These are phyloP conservation scores for Epinephelus fuscoguttatus DNA, from an alignment of 2,113 vertebrate genomes.

Conservation along the genomic window DNA sequence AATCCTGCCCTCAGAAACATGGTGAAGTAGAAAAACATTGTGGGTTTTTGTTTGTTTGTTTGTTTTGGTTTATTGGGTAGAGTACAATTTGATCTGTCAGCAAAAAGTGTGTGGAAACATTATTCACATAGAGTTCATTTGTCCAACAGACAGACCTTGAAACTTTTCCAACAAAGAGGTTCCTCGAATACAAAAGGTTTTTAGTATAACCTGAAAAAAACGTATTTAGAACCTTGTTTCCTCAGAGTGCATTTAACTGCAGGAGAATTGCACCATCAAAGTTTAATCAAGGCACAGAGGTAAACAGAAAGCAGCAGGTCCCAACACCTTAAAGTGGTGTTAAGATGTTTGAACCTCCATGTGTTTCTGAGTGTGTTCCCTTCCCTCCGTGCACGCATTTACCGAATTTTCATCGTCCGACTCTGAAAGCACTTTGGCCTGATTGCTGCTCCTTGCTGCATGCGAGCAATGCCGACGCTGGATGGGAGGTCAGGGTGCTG, in stretches of 20 bases:
- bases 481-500: constrained; percentile 44
- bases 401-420: constrained; percentile 39
- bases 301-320: constrained; percentile 36
- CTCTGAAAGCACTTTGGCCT: constrained; percentile 43
- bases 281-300: constrained; percentile 46
- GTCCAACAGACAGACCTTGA: neutral
- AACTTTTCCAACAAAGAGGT: neutral
- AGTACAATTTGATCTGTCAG: too few species aligned
- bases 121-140: neutral
- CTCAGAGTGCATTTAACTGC: constrained; percentile 29
- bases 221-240: constrained; percentile 1
- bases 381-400: constrained; percentile 17
- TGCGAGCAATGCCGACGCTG: constrained; percentile 1
- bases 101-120: too few species aligned
- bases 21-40: neutral
- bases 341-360: constrained; percentile 43
- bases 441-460: constrained; percentile 34
- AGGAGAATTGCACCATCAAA: constrained; percentile 47
- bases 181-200: neutral
- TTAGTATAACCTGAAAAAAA: neutral
- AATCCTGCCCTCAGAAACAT: neutral
- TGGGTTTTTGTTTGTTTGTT: neutral
- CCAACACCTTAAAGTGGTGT: constrained; percentile 39
- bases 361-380: constrained; percentile 10
- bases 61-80: neutral